Base-by-base conservation (phyloP, 2,113 vertebrate genomes). In the Toxotes jaculatrix region DNA sequence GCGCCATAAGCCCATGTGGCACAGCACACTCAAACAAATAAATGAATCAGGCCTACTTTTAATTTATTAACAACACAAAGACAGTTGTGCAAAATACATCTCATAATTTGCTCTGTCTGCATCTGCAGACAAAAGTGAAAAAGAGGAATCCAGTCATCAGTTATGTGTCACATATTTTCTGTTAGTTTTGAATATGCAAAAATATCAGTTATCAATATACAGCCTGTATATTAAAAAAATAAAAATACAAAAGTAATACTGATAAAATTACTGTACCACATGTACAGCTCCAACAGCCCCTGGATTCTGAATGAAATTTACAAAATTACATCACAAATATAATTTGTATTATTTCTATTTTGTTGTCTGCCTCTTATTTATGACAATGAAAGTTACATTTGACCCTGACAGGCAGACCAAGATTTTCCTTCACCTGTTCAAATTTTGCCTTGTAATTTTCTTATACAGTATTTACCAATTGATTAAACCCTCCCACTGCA, bases 201-300 rank as follows among this genome's bases (percentile, higher is more conserved):
- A 57, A 51, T 36, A 5, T 7, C 12, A 73, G 7, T 45, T 64
- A 79, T 27, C 32, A 74, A 88, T 64, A 82, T 53, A 80, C 71
- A 86, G 55, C 55, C 79, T 42, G 61, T 68, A 75, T 77, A 83
- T 65, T 69, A 74, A 42, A 40, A 62, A 87, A 73, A 79, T 84
- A 21, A 55, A 73, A 88, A 85, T 63, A 82, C 42, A 81, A 84
- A 89, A 71, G 66, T 89, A 92, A 92, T 89, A 93, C 92, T 91
- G 87, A 90, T 27, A 89, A 79, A 61, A 79, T 5, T 49, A 34
- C 74, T 79, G 70, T 63, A 77, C 62, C 53, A 63, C n/a, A 45
- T 40, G 76, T 71, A 63, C 72, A 83, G 27, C 69, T 63, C 38
- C 27, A 66, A 73, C 49, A 62, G 31, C 62, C 79, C 65, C 74